Conservation (phyloP, 2,113 vertebrate genomes). For the Hemichromis elongatus region DNA sequence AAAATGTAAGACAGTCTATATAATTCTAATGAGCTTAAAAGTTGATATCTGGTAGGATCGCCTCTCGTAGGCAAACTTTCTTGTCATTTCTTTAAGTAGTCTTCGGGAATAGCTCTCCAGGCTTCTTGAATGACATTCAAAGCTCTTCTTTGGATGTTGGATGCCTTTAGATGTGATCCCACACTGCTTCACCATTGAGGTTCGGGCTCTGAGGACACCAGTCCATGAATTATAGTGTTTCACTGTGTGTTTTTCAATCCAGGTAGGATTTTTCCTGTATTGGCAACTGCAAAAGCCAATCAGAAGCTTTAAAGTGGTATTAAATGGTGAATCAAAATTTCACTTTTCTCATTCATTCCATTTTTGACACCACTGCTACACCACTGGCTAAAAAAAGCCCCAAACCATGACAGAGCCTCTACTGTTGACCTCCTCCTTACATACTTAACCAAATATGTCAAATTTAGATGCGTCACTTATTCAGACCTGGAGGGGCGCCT, state of each 20-base stretch:
- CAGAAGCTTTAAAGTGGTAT: neutral
- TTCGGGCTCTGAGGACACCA: neutral
- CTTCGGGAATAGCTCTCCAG: neutral
- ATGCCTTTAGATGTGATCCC: neutral
- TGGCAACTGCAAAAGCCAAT: neutral
- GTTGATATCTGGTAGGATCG: neutral
- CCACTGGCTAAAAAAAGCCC: neutral
- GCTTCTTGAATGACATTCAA: neutral
- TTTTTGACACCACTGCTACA: neutral
- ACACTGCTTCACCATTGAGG: neutral
- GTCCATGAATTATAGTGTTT: neutral
- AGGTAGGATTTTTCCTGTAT: neutral
- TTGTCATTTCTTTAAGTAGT: neutral
- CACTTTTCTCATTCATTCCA: neutral
- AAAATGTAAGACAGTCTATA: neutral
- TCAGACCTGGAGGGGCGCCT: neutral
- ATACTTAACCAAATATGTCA: neutral
- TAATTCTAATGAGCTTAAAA: neutral
- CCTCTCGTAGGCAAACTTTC: accelerated
- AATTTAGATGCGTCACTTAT: neutral
- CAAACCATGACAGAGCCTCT: neutral
- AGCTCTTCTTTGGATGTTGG: neutral
- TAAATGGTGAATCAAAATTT: neutral
- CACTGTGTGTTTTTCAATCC: neutral
- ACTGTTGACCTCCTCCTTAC: neutral